Evolutionary conservation across 2,888 invertebrate genomes (phyloP).

Genomic region (Ephialtes manifestator): DNA sequence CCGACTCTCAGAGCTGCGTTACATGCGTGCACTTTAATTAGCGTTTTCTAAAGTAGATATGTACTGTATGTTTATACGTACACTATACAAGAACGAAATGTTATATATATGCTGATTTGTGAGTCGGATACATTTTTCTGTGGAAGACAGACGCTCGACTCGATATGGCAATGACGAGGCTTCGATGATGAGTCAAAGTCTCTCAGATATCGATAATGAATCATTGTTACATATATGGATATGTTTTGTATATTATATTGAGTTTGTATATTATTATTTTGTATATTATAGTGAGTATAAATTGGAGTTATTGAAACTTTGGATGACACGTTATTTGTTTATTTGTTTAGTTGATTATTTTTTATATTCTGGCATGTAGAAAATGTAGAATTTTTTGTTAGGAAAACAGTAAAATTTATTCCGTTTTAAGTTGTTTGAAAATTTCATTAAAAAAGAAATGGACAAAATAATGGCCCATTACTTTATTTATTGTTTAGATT

Average conservation of each 20-base stretch:
- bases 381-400: too few species aligned
- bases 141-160: background rate
- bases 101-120: constrained; percentile 40
- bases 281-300: too few species aligned
- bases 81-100: background rate
- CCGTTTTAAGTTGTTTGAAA: too few species aligned
- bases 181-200: constrained; percentile 15
- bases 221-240: too few species aligned
- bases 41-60: constrained; percentile 49
- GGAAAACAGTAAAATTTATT: too few species aligned
- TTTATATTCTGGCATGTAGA: too few species aligned
- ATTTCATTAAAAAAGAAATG: too few species aligned
- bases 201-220: background rate
- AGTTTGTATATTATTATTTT: too few species aligned
- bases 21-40: constrained; percentile 64
- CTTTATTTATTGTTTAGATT: too few species aligned
- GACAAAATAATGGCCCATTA: too few species aligned
- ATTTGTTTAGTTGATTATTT: background rate
- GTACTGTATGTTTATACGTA: constrained; percentile 35
- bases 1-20: constrained; percentile 56
- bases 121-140: background rate
- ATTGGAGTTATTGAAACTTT: too few species aligned
- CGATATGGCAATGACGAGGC: background rate
- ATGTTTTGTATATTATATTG: too few species aligned
- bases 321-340: background rate